phyloP scores from a whole-genome alignment of 2,888 invertebrate species.

The Hypomecis atomaria region DNA sequence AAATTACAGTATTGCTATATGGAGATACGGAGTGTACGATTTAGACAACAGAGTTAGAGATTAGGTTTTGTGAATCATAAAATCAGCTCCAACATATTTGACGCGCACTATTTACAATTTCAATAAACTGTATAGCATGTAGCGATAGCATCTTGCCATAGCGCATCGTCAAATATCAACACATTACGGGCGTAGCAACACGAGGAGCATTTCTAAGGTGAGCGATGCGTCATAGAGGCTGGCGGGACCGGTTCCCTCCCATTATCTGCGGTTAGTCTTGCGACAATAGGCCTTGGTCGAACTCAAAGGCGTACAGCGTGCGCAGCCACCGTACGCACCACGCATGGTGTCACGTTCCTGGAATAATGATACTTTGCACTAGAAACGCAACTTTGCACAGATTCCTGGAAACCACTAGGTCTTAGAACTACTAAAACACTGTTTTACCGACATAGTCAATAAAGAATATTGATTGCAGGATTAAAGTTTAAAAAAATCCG shows the following conservation, averaged over 20 bases:
- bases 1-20: too few species aligned
- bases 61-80: too few species aligned
- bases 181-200: constrained; percentile 51
- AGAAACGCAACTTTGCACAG: constrained; percentile 43
- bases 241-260: constrained; percentile 69
- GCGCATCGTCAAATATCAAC: constrained; percentile 25
- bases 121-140: neutral
- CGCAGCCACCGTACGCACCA: constrained; percentile 57
- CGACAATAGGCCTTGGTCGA: constrained; percentile 64
- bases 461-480: too few species aligned
- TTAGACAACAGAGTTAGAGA: too few species aligned
- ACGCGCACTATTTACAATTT: neutral
- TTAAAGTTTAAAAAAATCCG: too few species aligned
- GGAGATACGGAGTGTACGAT: too few species aligned
- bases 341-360: constrained; percentile 69
- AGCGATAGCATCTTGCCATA: constrained; percentile 3
- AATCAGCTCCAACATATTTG: neutral
- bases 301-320: constrained; percentile 66
- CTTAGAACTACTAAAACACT: too few species aligned
- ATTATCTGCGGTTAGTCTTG: constrained; percentile 69
- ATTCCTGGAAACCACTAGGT: constrained; percentile 27
- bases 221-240: constrained; percentile 65
- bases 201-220: constrained; percentile 60
- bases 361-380: constrained; percentile 65
- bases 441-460: neutral